Percentiles rank a stretch among this genome's conserved stretches.
Evolutionary conservation across 2,888 invertebrate species (phyloP).

Genomic region (Dryobotodes eremita): DNA sequence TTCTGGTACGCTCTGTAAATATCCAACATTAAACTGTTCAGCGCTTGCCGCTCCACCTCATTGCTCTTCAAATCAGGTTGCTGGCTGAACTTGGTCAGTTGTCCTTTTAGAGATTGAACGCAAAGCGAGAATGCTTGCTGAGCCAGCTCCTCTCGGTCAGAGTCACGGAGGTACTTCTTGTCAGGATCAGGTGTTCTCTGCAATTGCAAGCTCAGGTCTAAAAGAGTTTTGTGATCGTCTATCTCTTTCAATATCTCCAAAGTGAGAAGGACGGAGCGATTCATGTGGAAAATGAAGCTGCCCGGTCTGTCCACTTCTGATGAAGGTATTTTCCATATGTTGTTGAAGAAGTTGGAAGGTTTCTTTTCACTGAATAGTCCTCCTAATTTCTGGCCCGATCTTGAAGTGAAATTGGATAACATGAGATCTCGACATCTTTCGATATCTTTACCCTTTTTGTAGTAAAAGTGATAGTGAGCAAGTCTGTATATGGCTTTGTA

Average conservation of each 20-base stretch:
- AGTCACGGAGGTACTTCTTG: conserved; percentile 96
- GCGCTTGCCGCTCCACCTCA: conserved; percentile 86
- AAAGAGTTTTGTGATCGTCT: conserved; percentile 94
- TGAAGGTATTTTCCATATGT: conserved; percentile 97
- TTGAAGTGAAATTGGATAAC: conserved; percentile 92
- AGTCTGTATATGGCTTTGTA: conserved; percentile 98
- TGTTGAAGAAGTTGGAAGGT: conserved; percentile 96
- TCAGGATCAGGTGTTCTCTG: conserved; percentile 95
- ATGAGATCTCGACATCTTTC: conserved; percentile 93
- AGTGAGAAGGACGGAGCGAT: conserved; percentile 94
- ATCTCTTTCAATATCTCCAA: conserved; percentile 95
- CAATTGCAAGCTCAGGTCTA: conserved; percentile 95
- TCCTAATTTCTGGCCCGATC: conserved; percentile 92
- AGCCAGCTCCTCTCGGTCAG: conserved; percentile 95
- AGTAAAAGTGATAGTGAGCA: conserved; percentile 95
- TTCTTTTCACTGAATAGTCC: conserved; percentile 97
- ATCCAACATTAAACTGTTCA: conserved; percentile 89
- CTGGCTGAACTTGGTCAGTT: conserved; percentile 90
- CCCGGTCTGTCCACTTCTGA: conserved; percentile 98
- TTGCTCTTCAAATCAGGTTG: conserved; percentile 87
- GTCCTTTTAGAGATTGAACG: conserved; percentile 92
- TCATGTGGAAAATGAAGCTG: conserved; percentile 97
- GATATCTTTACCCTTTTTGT: conserved; percentile 92
- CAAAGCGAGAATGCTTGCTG: conserved; percentile 95
- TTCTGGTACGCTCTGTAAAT: conserved; percentile 93